Evolutionary conservation across 2,797 vertebrate genomes (phyloP).

Genomic region (Erpetoichthys calabaricus): DNA sequence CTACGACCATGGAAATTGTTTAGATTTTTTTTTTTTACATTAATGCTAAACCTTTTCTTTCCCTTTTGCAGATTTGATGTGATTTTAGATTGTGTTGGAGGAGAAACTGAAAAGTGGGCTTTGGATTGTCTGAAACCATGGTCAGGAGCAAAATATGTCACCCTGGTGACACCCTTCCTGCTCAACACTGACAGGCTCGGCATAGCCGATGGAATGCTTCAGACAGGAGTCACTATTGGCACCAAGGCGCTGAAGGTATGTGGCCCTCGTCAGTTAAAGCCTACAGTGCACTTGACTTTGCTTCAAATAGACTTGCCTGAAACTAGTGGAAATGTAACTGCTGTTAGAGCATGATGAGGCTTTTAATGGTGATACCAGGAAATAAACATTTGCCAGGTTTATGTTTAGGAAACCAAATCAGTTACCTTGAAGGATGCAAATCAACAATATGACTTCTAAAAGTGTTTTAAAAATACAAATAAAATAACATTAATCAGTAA

Average conservation of each 20-base stretch:
- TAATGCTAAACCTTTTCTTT: neutral
- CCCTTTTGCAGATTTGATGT: slow-evolving; percentile 73
- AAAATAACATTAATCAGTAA: too few relatives aligned
- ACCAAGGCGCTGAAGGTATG: slow-evolving; percentile 74
- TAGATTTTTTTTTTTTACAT: neutral
- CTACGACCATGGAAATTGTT: too few relatives aligned
- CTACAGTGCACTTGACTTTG: neutral
- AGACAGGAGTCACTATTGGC: slow-evolving; percentile 63
- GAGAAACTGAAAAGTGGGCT: slow-evolving; percentile 76
- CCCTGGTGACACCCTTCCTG: slow-evolving; percentile 84
- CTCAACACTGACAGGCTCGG: slow-evolving; percentile 78
- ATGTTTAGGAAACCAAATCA: too few relatives aligned
- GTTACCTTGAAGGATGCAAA: too few relatives aligned
- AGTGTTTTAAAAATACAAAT: too few relatives aligned
- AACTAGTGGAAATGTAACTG: neutral
- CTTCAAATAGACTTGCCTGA: slow-evolving; percentile 7
- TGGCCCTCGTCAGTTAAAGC: neutral
- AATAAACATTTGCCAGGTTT: too few relatives aligned
- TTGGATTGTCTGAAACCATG: slow-evolving; percentile 72
- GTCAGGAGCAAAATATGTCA: slow-evolving; percentile 81
- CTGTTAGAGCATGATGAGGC: too few relatives aligned
- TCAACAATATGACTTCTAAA: too few relatives aligned
- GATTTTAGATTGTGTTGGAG: slow-evolving; percentile 84
- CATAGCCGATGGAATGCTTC: slow-evolving; percentile 82
- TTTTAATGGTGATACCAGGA: too few relatives aligned